Base-by-base conservation (phyloP, 23 tunicate genomes). In the Oikopleura albicans region DNA sequence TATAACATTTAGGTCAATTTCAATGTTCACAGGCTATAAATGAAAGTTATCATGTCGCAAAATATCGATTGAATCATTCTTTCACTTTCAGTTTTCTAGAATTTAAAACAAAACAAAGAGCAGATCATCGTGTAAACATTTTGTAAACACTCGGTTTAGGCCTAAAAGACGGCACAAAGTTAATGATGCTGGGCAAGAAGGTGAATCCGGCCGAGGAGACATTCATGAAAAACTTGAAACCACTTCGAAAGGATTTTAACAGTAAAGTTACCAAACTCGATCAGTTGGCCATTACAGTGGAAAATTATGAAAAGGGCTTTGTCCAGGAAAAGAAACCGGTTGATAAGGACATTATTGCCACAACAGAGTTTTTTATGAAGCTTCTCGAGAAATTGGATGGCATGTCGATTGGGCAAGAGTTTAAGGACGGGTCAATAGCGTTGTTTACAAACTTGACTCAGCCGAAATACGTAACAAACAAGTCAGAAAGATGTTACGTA, bases 301-400 rank as follows among this genome's bases (percentile, higher is more conserved):
- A 16, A 27, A 71, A 71, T 37, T 71, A 71, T 31, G 79, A 71
- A 71, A 71, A 71, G 37, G 79, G 79, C 2, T 71, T 71, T 29
- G 79, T 71, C 37, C 79, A 71, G 37, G 79, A 71, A 29, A 71
- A 27, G 36, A 71, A 71, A 29, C 36, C 4, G 4, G 35, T 71
- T 37, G 79, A 71, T 29, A 71, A 71, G 31, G 79, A 71, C 28
- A 71, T 71, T 2, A 71, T 71, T 4, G 36, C 37, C 37, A 71
- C 31, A 34, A 16, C 27, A 12, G 79, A 71, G 37, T 16, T 16
- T 29, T 71, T 71, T 37, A 71, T 71, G 79, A 71, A 71, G 31
- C 28, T 37, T 16, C 37, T 71, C 28, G 79, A 71, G 31, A 71
- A 71, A 71, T 29, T 71, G 4, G 79, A 71, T 71, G 33, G 36